Percentiles rank a stretch among this genome's conserved stretches.
Conservation (phyloP, 2,113 vertebrate genomes). For the Oriolus oriolus region DNA sequence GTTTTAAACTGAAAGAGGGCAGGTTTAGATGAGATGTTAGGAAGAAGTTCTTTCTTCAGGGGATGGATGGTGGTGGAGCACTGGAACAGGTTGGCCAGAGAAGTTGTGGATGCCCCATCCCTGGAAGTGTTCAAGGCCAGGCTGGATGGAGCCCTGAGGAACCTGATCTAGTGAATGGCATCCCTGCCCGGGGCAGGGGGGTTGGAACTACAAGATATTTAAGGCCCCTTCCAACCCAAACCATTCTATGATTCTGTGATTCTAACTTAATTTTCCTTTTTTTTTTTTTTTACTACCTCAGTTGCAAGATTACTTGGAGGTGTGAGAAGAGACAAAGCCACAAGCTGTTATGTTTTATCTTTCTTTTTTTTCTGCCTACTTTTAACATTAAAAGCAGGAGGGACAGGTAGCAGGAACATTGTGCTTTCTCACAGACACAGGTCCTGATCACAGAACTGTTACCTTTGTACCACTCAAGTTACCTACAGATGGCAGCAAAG, state of each 20-base stretch:
- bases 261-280: not conserved
- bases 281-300: not conserved
- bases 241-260: not conserved
- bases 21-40: too few species aligned
- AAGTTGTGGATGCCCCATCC: not conserved
- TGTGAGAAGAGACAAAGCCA: not conserved
- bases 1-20: not conserved
- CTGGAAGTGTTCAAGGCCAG: not conserved
- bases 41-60: not conserved
- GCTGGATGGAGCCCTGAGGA: not conserved
- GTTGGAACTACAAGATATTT: not conserved
- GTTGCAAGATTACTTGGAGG: not conserved
- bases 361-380: not conserved
- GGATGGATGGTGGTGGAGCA: too few species aligned
- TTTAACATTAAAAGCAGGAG: not conserved
- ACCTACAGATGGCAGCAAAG: conserved; percentile 57
- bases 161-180: too few species aligned
- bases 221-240: not conserved
- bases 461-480: not conserved
- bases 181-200: not conserved
- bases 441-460: not conserved
- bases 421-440: rapidly evolving
- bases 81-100: not conserved
- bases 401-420: not conserved
- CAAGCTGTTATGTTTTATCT: not conserved